These are phyloP conservation scores for Pterobdella sp. DNA, from an alignment of 2,888 invertebrate genomes.

Conservation along the genomic window DNA sequence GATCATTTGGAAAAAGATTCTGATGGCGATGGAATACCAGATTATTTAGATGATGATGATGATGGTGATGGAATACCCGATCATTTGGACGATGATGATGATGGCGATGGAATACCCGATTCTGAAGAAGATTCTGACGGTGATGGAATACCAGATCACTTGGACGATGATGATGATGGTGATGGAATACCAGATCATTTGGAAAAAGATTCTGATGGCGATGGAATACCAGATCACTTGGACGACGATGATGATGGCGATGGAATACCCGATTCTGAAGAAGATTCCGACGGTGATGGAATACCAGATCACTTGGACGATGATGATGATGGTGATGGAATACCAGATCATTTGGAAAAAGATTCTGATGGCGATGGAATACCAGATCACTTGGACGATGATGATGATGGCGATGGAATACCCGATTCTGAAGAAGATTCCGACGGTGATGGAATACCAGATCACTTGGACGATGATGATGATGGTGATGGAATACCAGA, in stretches of 20 bases:
- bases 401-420: slow-evolving; percentile 38
- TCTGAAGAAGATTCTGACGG: slow-evolving; percentile 41
- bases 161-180: slow-evolving; percentile 41
- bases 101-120: slow-evolving; percentile 48
- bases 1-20: slow-evolving; percentile 41
- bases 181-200: slow-evolving; percentile 37
- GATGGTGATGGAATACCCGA: slow-evolving; percentile 46
- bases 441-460: slow-evolving; percentile 40
- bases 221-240: slow-evolving; percentile 37
- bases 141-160: slow-evolving; percentile 46
- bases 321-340: slow-evolving; percentile 38
- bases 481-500: slow-evolving; percentile 40
- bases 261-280: slow-evolving; percentile 38
- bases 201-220: slow-evolving; percentile 38
- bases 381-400: slow-evolving; percentile 40
- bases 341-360: slow-evolving; percentile 42
- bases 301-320: slow-evolving; percentile 34
- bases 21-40: slow-evolving; percentile 44
- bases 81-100: slow-evolving; percentile 40
- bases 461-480: slow-evolving; percentile 33
- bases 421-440: slow-evolving; percentile 42
- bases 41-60: slow-evolving; percentile 44
- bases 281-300: slow-evolving; percentile 36
- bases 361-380: slow-evolving; percentile 45
- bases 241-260: slow-evolving; percentile 36